Evolutionary conservation across 2,888 invertebrate species (phyloP), one percentile per base, ranked within the genome.

Genomic region (Molorchus minor): DNA sequence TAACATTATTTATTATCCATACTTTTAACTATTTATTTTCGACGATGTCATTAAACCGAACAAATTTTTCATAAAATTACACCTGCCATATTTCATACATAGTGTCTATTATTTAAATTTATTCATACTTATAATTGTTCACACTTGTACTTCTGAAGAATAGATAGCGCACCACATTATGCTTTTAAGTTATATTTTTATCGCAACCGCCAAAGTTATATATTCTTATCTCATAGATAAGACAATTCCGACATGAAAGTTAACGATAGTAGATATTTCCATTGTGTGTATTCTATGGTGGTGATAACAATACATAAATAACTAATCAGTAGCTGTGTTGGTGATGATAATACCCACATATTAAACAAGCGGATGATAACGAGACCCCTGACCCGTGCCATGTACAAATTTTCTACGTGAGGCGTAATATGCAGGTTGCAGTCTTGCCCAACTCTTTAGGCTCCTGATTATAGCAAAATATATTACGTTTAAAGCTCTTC

Each of bases 321-420:
- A 69, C 67, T 71, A 73, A 75, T 75, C 74, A 71, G 69, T 68
- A 69, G 69, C 67, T 67, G 71, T 73, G 72, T 73, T 74, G 70
- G 68, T 70, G 62, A 61, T 62, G 76, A 76, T 77, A 76, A 76
- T 63, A 66, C 76, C 77, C 69, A 72, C 75, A 76, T 75, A 65
- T 64, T 64, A 30, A 46, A 47, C 47, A 47, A 33, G 30, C 13
- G 17, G 41, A 16, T 52, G 52, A 52, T 52, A 52, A 41, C 12
- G 17, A 17, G 30, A n/a, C 30, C 41, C 41, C 40, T 33, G 52
- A 40, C 41, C 40, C 38, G 17, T 30, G 35, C 38, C 38, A 29
- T 30, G 35, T 51, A 40, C 15, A 51, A 52, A 51, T 51, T 51
- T 51, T 40, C 17, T 41, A 29, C 16, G 52, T n/a, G 30, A 29